These are phyloP conservation scores for Psittacula derbiana DNA, from an alignment of 2,797 vertebrate species.

Conservation along the genomic window DNA sequence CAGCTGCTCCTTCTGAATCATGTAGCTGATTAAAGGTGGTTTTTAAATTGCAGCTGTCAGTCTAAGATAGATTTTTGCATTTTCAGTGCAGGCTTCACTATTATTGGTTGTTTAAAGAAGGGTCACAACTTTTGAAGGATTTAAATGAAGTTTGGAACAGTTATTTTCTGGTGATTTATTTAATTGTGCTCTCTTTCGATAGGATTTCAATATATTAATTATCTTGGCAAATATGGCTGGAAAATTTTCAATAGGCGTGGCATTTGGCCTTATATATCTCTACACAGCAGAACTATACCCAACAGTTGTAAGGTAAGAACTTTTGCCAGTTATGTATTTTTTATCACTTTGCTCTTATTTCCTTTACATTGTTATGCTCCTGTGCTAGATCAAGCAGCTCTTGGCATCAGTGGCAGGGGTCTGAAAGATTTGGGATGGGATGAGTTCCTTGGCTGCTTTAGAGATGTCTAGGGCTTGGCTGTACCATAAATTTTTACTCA, in stretches of 20 bases:
- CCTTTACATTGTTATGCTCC: neutral
- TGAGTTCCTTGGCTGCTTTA: neutral
- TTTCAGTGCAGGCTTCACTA: slow-evolving; percentile 12
- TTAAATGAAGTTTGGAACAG: neutral
- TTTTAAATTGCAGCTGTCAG: neutral
- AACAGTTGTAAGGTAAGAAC: slow-evolving; percentile 86
- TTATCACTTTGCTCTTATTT: neutral
- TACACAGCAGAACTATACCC: slow-evolving; percentile 95
- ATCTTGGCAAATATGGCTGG: slow-evolving; percentile 83
- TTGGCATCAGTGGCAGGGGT: neutral
- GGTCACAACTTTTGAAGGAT: neutral
- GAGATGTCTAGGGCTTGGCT: neutral
- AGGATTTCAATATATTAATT: slow-evolving; percentile 67
- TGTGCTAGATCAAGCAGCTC: neutral
- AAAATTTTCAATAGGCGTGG: slow-evolving; percentile 89
- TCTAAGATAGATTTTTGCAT: neutral
- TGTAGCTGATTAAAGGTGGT: neutral
- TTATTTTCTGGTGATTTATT: neutral
- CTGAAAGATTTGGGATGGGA: neutral
- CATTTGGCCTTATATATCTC: slow-evolving; percentile 91
- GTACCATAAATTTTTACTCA: neutral
- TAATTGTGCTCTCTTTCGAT: slow-evolving; percentile 40
- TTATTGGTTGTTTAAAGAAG: neutral
- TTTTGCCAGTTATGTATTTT: neutral
- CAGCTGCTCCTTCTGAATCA: neutral